phyloP scores from a whole-genome alignment of 2,888 invertebrate species.

The Trichopoda pennipes region DNA sequence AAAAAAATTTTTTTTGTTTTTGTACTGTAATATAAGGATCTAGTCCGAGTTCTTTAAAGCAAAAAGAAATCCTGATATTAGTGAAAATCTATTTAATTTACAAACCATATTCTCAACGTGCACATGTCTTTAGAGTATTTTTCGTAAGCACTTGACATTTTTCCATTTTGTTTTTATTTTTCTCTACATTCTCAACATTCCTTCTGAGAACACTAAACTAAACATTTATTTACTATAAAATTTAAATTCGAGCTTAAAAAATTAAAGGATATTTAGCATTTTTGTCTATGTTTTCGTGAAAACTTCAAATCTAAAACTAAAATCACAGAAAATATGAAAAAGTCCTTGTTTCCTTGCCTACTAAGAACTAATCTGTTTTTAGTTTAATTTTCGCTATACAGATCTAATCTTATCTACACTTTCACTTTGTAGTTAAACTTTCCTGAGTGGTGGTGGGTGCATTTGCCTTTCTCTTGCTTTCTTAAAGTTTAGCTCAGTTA shows the following conservation, averaged over 20 bases:
- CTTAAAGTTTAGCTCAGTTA: background rate
- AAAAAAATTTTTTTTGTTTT: no score
- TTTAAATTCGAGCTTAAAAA: background rate
- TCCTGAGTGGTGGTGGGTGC: slow-evolving; percentile 20
- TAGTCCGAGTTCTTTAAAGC: no score
- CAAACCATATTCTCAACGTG: slow-evolving; percentile 4
- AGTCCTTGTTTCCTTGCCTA: slow-evolving; percentile 4
- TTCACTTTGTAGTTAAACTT: slow-evolving; percentile 14
- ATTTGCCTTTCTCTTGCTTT: slow-evolving; percentile 23
- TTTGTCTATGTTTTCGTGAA: no score
- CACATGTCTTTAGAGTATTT: slow-evolving; percentile 25
- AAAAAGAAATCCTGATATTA: background rate
- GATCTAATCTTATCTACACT: slow-evolving; percentile 13
- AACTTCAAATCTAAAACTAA: slow-evolving; percentile 13
- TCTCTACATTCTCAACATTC: slow-evolving; percentile 8
- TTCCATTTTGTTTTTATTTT: background rate
- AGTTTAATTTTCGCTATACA: slow-evolving; percentile 8
- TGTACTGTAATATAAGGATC: no score
- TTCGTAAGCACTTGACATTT: slow-evolving; percentile 33
- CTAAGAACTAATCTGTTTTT: background rate
- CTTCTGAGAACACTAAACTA: background rate
- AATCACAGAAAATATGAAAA: slow-evolving; percentile 4
- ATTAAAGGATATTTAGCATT: background rate
- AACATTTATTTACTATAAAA: background rate
- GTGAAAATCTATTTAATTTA: background rate